phyloP scores from a whole-genome alignment of 2,113 vertebrate genomes.

The Siniperca chuatsi region DNA sequence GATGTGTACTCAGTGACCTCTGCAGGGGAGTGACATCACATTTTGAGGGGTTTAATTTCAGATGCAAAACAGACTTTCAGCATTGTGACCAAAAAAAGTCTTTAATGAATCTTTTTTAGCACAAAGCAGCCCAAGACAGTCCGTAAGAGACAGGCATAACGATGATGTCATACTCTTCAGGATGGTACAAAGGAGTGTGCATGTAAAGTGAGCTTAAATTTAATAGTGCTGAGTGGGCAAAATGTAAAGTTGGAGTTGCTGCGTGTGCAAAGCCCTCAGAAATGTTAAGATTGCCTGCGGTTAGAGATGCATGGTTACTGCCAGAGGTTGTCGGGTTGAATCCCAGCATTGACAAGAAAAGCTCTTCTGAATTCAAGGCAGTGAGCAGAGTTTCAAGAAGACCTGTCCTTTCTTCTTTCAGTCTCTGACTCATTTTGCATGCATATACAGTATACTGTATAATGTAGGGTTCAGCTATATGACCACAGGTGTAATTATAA shows the following conservation, averaged over 20 bases:
- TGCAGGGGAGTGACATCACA: constrained; percentile 47
- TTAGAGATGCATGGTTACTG: constrained; percentile 35
- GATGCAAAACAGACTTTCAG: constrained; percentile 34
- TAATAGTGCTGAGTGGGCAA: constrained; percentile 60
- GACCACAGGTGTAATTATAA: not conserved
- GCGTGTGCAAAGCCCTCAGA: constrained; percentile 60
- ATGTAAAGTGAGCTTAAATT: constrained; percentile 58
- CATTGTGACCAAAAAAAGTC: not conserved
- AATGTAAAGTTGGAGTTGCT: constrained; percentile 72
- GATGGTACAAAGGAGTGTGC: constrained; percentile 45
- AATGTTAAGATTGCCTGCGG: constrained; percentile 30
- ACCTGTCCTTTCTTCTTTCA: not conserved
- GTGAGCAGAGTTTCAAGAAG: not conserved
- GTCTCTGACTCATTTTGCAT: not conserved
- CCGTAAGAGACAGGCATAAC: constrained; percentile 18
- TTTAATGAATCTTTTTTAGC: constrained; percentile 36
- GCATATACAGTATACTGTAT: not conserved
- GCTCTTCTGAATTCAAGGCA: constrained; percentile 11
- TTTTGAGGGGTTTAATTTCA: constrained; percentile 53
- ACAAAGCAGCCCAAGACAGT: constrained; percentile 14
- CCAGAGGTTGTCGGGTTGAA: constrained; percentile 45
- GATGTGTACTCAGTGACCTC: constrained; percentile 71
- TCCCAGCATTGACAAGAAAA: constrained; percentile 19
- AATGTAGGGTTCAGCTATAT: not conserved
- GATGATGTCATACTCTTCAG: constrained; percentile 75